Percentiles rank a stretch among this genome's conserved stretches.
phyloP scores from a whole-genome alignment of 2,888 invertebrate species.

The Cordilura impudica region DNA sequence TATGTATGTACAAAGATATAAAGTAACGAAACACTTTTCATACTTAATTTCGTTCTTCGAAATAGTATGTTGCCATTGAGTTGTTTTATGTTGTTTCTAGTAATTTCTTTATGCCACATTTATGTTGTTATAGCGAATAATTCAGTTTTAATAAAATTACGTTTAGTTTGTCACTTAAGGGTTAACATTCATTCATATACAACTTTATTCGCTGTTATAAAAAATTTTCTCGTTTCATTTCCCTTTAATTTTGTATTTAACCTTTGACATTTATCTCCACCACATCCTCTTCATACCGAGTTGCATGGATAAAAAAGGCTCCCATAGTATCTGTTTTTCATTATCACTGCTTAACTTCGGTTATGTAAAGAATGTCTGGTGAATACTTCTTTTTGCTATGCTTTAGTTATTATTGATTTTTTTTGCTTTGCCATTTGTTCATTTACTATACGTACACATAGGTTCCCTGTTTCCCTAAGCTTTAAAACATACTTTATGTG shows the following conservation, averaged over 20 bases:
- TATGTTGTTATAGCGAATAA: too few relatives aligned
- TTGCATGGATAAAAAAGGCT: not conserved
- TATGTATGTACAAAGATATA: too few relatives aligned
- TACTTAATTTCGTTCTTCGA: too few relatives aligned
- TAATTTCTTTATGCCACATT: too few relatives aligned
- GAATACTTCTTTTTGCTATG: slow-evolving; percentile 43
- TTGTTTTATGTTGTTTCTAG: too few relatives aligned
- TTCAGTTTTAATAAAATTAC: too few relatives aligned
- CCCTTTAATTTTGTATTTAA: slow-evolving; percentile 40
- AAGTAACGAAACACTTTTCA: too few relatives aligned
- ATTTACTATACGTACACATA: not conserved
- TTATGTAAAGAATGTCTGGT: slow-evolving; percentile 52
- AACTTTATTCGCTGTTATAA: not conserved
- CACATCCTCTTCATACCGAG: slow-evolving; percentile 9
- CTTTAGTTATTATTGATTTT: not conserved
- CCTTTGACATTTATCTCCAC: slow-evolving; percentile 47
- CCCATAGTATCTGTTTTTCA: slow-evolving; percentile 50
- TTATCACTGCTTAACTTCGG: slow-evolving; percentile 55
- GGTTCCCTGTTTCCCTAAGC: not conserved
- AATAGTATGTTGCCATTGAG: too few relatives aligned
- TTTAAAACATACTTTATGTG: not conserved
- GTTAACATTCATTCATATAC: not conserved
- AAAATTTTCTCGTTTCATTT: not conserved
- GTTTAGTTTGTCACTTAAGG: too few relatives aligned
- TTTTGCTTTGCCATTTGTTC: not conserved